phyloP scores from a whole-genome alignment of 2,113 vertebrate species.

The Laticauda laticaudata region DNA sequence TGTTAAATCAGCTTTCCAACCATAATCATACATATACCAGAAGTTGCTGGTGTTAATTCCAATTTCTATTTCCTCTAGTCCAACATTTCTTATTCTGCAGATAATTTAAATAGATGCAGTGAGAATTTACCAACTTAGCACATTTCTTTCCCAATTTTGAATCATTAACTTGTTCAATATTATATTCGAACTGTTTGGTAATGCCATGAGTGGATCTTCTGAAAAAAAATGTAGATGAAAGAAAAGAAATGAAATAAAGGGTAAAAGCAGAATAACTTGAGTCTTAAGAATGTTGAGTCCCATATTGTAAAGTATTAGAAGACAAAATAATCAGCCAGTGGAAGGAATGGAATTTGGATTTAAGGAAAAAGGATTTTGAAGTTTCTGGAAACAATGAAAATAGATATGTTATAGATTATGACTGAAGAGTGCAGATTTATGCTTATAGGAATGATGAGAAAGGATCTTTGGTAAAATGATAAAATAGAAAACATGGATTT shows the following conservation, averaged over 20 bases:
- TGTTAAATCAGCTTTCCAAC: background rate
- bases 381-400: background rate
- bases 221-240: background rate
- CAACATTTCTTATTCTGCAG: background rate
- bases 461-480: background rate
- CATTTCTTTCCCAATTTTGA: background rate
- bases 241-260: background rate
- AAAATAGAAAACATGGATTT: background rate
- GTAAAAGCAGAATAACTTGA: background rate
- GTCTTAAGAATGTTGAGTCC: background rate
- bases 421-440: background rate
- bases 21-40: background rate
- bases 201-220: background rate
- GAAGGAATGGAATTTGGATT: background rate
- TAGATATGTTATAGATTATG: background rate
- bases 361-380: background rate
- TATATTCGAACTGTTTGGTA: background rate
- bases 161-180: background rate
- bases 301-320: background rate
- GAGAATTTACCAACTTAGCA: background rate
- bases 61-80: background rate
- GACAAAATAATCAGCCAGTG: background rate
- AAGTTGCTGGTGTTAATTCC: background rate
- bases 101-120: background rate
- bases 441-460: background rate